phyloP scores from a whole-genome alignment of 2,113 vertebrate genomes.

The Gymnobelideus leadbeateri region DNA sequence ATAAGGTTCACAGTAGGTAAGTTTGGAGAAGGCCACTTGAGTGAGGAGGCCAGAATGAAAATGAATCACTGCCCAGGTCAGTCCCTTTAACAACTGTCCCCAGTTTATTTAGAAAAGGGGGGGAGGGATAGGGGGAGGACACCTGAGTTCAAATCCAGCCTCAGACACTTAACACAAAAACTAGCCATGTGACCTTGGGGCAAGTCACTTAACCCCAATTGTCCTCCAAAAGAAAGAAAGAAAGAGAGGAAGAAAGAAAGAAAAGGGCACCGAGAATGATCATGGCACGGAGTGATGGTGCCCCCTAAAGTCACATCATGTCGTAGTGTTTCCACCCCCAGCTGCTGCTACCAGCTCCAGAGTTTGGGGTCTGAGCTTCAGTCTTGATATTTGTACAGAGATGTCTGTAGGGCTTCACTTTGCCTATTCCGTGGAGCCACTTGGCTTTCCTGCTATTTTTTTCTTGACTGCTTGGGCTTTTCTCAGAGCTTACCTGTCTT shows the following conservation, averaged over 20 bases:
- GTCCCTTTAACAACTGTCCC: not conserved
- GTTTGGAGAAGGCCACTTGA: not conserved
- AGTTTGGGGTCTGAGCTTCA: conserved; percentile 61
- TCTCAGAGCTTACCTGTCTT: not conserved
- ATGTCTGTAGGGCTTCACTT: conserved; percentile 32
- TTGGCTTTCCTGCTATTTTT: not conserved
- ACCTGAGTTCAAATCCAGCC: too few species aligned
- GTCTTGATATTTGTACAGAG: conserved; percentile 50
- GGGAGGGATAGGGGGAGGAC: too few species aligned
- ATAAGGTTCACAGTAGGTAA: not conserved
- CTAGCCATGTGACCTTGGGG: too few species aligned
- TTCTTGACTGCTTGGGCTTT: conserved; percentile 8
- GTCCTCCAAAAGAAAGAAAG: too few species aligned
- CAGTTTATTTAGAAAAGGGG: not conserved
- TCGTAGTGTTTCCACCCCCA: conserved; percentile 63
- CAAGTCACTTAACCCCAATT: too few species aligned
- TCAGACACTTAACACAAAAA: too few species aligned
- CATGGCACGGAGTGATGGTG: conserved; percentile 41
- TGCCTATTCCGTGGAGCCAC: conserved; percentile 59
- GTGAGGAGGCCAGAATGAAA: not conserved
- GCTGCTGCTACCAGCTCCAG: conserved; percentile 72
- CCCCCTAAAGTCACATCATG: conserved; percentile 70
- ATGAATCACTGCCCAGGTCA: not conserved
- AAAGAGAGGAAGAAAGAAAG: not conserved
- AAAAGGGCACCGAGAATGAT: not conserved